Evolutionary conservation across 2,113 vertebrate species (phyloP).

Genomic region (Phycodurus eques): DNA sequence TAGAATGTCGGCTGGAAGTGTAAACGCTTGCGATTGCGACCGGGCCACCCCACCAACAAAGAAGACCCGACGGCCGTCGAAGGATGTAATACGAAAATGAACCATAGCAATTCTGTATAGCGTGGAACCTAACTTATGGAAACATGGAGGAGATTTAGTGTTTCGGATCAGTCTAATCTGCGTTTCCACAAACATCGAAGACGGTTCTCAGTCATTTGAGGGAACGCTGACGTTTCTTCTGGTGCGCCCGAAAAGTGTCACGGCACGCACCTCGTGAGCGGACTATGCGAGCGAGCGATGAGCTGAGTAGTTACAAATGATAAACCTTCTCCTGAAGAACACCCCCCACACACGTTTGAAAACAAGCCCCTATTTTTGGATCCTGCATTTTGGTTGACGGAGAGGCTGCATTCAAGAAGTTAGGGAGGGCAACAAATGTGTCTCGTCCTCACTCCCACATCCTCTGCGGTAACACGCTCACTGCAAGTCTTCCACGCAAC

Average conservation of each 20-base stretch:
- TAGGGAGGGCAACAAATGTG: constrained; percentile 43
- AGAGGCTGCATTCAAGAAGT: constrained; percentile 17
- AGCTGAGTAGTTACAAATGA: not conserved
- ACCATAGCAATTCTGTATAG: too few species aligned
- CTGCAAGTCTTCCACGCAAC: constrained; percentile 51
- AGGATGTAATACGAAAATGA: too few species aligned
- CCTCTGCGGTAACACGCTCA: constrained; percentile 66
- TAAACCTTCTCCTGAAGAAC: not conserved
- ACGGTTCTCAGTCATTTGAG: not conserved
- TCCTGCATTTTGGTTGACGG: constrained; percentile 43
- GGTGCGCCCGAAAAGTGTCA: constrained; percentile 4
- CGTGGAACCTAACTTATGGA: not conserved
- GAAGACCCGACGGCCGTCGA: too few species aligned
- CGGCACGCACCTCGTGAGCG: constrained; percentile 11
- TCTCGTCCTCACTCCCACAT: constrained; percentile 67
- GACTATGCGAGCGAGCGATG: constrained; percentile 24
- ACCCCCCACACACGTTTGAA: not conserved
- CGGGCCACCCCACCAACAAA: too few species aligned
- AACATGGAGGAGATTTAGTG: not conserved
- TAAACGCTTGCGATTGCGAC: too few species aligned
- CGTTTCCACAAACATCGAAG: not conserved
- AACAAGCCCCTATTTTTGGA: constrained; percentile 15
- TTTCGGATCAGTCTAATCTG: not conserved
- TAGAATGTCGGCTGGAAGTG: too few species aligned
- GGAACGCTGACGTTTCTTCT: not conserved